A percentile compares a stretch with the other conserved stretches of the same genome.
phyloP scores from a whole-genome alignment of 2,797 vertebrate species.

The Lepus oiostolus region DNA sequence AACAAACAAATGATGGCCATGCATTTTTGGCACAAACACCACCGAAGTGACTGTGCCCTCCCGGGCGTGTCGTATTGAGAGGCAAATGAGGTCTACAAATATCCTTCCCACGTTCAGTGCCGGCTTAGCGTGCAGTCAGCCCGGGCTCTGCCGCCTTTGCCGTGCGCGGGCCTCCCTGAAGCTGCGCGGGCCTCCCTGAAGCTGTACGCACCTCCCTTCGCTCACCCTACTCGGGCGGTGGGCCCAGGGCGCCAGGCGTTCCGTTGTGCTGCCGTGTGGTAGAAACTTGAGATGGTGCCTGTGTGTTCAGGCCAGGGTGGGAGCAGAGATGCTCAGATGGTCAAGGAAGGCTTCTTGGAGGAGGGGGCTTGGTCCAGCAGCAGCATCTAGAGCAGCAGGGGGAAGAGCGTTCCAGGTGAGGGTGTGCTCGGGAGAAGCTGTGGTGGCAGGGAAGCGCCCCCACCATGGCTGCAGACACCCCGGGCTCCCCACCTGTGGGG shows the following conservation, averaged over 20 bases:
- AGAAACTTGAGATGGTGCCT: background rate
- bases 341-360: background rate
- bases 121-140: background rate
- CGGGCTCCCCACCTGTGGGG: background rate
- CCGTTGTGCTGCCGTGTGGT: too few relatives aligned
- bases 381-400: background rate
- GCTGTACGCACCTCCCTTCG: background rate
- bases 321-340: background rate
- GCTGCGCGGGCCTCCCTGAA: background rate
- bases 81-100: background rate
- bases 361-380: background rate
- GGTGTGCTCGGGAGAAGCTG: background rate
- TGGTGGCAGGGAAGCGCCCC: too few relatives aligned
- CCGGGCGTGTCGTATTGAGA: background rate
- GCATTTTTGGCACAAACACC: background rate
- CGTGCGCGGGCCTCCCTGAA: background rate
- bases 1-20: slow-evolving; percentile 1
- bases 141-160: background rate
- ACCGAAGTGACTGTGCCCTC: background rate
- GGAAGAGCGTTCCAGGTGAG: background rate
- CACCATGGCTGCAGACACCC: background rate
- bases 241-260: background rate
- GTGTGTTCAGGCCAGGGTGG: background rate
- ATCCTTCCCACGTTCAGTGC: too few relatives aligned
- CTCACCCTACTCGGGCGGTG: background rate